A percentile compares a stretch with the other conserved stretches of the same genome.
phyloP scores from a whole-genome alignment of 2,797 vertebrate genomes.

The Thamnophis elegans region DNA sequence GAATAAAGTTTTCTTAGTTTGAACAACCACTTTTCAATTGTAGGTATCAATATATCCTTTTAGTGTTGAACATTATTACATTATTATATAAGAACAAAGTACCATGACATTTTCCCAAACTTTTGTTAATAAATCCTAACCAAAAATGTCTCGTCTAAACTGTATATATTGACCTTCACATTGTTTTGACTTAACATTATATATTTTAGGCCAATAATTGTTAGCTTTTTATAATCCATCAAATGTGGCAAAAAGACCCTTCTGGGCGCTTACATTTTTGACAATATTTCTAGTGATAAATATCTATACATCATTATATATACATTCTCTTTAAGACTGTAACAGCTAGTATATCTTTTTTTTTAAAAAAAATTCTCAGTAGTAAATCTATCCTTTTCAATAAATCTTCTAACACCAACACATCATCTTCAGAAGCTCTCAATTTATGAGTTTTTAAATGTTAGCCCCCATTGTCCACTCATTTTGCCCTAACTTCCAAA shows the following conservation, averaged over 20 bases:
- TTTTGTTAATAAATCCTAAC: neutral
- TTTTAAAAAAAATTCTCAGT: too few relatives aligned
- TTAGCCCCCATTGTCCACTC: neutral
- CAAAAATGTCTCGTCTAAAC: neutral
- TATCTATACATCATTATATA: neutral
- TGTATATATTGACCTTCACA: neutral
- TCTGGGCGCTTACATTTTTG: neutral
- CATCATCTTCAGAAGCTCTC: neutral
- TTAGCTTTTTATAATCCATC: neutral
- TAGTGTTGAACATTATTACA: neutral
- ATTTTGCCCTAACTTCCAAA: neutral
- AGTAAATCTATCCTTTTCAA: neutral
- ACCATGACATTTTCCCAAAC: neutral
- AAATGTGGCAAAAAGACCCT: neutral
- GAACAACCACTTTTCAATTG: neutral
- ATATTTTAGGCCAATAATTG: neutral
- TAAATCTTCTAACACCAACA: neutral
- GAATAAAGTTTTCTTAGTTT: neutral
- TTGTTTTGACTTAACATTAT: neutral
- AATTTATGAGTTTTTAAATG: neutral
- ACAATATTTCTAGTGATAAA: neutral
- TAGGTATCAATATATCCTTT: neutral
- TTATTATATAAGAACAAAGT: neutral
- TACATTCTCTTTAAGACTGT: neutral
- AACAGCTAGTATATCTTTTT: too few relatives aligned